Evolutionary conservation across 2,888 invertebrate species (phyloP), one percentile per base, ranked within the genome.

Genomic region (Byasa hedistus): DNA sequence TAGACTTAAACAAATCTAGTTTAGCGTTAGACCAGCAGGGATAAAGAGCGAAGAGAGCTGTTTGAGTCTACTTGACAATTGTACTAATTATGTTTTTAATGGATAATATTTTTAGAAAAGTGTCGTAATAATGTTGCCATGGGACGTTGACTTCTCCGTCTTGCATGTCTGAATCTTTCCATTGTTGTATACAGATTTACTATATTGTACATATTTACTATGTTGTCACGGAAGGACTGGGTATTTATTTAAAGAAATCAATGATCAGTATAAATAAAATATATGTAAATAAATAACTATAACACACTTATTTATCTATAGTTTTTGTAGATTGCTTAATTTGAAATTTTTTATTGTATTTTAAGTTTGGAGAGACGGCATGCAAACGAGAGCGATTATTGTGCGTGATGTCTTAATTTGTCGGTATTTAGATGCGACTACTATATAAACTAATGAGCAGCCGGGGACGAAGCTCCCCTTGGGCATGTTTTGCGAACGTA

Each of bases 371-470:
- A 7, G 19, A 4, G 19, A 48, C 19, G 8, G 7, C 19, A 48
- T 57, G 36, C 32, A 44, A 44, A 55, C 22, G 19, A 52, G 4
- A 17, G 48, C 51, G 12, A 51, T 59, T 66, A 55, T 62, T 32
- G 32, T 22, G 54, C 52, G 69, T 55, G 68, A 69, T 69, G 69
- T 68, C 70, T 76, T 73, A 78, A 79, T 79, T 79, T 72, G 65
- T 75, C 80, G 72, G 79, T 79, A 76, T 74, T 72, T 68, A 65
- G 71, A 73, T 65, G 72, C 73, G 71, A 74, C 75, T 76, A 72
- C 77, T 79, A 71, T 73, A 78, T 75, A 75, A 79, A 81, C 81
- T 85, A 86, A 86, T 83, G 84, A 84, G 80, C 78, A 73, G 72
- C 77, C 75, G 71, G 78, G 79, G 79, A 39, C 65, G 67, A 73